These are phyloP conservation scores for Aphidius gifuensis DNA, from an alignment of 1,140 invertebrate species.

Conservation along the genomic window DNA sequence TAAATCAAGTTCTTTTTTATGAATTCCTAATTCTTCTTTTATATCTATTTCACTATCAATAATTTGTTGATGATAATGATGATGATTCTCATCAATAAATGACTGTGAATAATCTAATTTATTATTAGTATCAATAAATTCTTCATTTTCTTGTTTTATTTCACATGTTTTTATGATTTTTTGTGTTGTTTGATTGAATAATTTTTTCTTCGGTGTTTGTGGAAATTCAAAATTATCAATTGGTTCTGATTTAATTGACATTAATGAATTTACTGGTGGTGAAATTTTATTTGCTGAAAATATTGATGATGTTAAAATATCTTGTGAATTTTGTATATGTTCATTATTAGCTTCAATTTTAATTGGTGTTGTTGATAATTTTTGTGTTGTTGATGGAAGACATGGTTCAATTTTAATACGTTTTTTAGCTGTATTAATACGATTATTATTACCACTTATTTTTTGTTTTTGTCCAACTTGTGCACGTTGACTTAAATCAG, in stretches of 20 bases:
- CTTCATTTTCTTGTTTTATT: conserved; percentile 51
- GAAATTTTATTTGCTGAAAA: neutral
- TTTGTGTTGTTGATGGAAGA: conserved; percentile 24
- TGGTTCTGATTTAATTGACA: conserved; percentile 41
- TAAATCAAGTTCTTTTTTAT: conserved; percentile 56
- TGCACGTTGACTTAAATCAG: conserved; percentile 59
- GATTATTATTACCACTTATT: conserved; percentile 34
- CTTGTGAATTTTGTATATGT: conserved; percentile 44
- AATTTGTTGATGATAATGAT: neutral
- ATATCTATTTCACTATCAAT: conserved; percentile 33
- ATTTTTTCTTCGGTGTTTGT: conserved; percentile 38
- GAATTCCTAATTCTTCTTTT: conserved; percentile 34
- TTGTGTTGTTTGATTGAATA: conserved; percentile 30
- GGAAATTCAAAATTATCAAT: conserved; percentile 39
- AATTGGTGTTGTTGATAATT: conserved; percentile 34
- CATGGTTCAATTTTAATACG: conserved; percentile 46
- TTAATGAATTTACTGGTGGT: conserved; percentile 20
- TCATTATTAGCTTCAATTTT: conserved; percentile 48
- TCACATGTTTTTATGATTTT: conserved; percentile 25
- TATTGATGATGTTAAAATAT: conserved; percentile 23
- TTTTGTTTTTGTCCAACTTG: conserved; percentile 54
- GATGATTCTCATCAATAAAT: conserved; percentile 32
- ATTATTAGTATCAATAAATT: conserved; percentile 39
- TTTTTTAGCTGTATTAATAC: conserved; percentile 43
- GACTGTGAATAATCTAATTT: conserved; percentile 37